A percentile compares a stretch with the other conserved stretches of the same genome.
Evolutionary conservation across 2,797 vertebrate species (phyloP).

Genomic region (Diplodus puntazzo): DNA sequence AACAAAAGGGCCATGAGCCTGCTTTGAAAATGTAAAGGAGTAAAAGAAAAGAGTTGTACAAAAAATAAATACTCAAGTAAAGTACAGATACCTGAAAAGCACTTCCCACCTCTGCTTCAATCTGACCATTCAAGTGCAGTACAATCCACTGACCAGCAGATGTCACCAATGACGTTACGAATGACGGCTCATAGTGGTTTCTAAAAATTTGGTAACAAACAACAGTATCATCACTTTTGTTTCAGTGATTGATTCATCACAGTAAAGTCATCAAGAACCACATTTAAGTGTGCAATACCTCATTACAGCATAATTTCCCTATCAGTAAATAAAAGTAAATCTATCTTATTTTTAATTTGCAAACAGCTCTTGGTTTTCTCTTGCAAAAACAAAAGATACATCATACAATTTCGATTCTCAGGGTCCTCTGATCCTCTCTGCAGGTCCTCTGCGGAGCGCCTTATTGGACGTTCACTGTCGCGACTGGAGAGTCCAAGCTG

Average conservation of each 20-base stretch:
- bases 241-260: too few relatives aligned
- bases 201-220: background rate
- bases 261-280: too few relatives aligned
- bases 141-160: slow-evolving; percentile 13
- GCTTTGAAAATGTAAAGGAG: too few relatives aligned
- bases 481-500: slow-evolving; percentile 56
- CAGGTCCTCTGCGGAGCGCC: slow-evolving; percentile 74
- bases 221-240: too few relatives aligned
- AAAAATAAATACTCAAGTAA: too few relatives aligned
- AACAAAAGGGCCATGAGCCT: too few relatives aligned
- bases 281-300: too few relatives aligned
- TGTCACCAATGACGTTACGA: background rate
- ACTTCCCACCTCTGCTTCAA: too few relatives aligned
- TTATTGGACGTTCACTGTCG: slow-evolving; percentile 59
- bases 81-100: too few relatives aligned
- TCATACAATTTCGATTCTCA: background rate
- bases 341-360: background rate
- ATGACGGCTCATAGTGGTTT: background rate
- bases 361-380: background rate
- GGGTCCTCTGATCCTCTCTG: background rate
- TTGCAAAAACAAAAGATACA: background rate
- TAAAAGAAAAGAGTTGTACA: too few relatives aligned
- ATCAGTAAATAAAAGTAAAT: background rate
- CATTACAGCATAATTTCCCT: background rate
- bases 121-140: background rate